These are phyloP conservation scores for Cantharis lateralis DNA, from an alignment of 2,888 invertebrate genomes.

Conservation along the genomic window DNA sequence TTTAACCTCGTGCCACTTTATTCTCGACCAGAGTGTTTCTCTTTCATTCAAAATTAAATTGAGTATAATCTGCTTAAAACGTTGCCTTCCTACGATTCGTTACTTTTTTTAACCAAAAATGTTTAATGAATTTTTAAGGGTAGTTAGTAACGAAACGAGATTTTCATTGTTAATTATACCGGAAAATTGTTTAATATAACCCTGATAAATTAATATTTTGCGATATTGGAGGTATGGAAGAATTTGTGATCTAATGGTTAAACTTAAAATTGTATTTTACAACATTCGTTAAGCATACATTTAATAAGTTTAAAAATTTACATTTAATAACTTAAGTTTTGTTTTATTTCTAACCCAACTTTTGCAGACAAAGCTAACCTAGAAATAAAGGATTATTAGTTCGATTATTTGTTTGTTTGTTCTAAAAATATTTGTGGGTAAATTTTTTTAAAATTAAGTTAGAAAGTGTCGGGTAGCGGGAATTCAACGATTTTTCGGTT, in stretches of 20 bases:
- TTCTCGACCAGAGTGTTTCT: conserved; percentile 21
- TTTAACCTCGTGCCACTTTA: conserved; percentile 27
- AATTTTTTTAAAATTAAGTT: too few relatives aligned
- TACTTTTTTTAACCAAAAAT: conserved; percentile 11
- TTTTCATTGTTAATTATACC: background rate
- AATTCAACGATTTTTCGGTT: too few relatives aligned
- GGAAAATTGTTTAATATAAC: background rate
- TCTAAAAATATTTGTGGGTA: too few relatives aligned
- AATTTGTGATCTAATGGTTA: background rate
- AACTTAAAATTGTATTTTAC: too few relatives aligned
- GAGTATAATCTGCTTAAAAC: conserved; percentile 18
- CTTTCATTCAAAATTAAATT: conserved; percentile 29
- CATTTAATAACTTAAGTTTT: too few relatives aligned
- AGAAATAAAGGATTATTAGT: too few relatives aligned
- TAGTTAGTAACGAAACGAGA: conserved; percentile 2
- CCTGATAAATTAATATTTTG: background rate
- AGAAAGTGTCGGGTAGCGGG: too few relatives aligned
- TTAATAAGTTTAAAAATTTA: too few relatives aligned
- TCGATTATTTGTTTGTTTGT: too few relatives aligned
- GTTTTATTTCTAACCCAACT: too few relatives aligned
- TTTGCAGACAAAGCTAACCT: too few relatives aligned
- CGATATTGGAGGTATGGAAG: background rate
- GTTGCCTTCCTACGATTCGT: conserved; percentile 19
- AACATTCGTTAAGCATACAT: too few relatives aligned
- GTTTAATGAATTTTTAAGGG: conserved; percentile 12